Evolutionary conservation across 2,113 vertebrate genomes (phyloP).

Genomic region (Ageneiosus marmoratus): DNA sequence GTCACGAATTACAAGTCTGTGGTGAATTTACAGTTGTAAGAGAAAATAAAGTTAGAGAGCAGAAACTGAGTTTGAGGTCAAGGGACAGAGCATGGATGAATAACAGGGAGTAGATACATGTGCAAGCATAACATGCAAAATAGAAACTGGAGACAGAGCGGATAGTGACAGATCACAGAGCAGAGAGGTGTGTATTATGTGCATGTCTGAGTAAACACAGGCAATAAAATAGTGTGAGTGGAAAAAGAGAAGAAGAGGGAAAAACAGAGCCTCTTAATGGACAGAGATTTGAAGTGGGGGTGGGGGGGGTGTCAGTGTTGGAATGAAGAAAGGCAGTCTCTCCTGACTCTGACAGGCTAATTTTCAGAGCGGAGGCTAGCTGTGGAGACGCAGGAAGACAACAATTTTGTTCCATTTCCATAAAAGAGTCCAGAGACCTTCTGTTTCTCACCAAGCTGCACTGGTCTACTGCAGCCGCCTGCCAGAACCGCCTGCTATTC

Average conservation of each 20-base stretch:
- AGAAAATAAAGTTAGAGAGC: conserved; percentile 27
- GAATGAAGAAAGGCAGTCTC: conserved; percentile 75
- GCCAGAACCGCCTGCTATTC: conserved; percentile 47
- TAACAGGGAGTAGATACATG: background rate
- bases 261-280: conserved; percentile 24
- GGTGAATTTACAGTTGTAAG: conserved; percentile 68
- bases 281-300: conserved; percentile 48
- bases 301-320: conserved; percentile 63
- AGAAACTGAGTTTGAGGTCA: conserved; percentile 16
- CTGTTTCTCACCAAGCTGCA: conserved; percentile 60
- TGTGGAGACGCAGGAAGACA: conserved; percentile 85
- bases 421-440: conserved; percentile 85
- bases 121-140: background rate
- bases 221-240: conserved; percentile 13
- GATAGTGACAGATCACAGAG: background rate
- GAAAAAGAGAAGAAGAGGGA: conserved; percentile 33
- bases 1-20: conserved; percentile 74
- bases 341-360: conserved; percentile 77
- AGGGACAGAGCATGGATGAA: conserved; percentile 13
- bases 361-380: conserved; percentile 76
- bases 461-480: conserved; percentile 34
- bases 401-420: conserved; percentile 89
- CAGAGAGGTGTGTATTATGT: conserved; percentile 12
- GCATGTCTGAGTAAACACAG: conserved; percentile 39
- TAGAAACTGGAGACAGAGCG: background rate